A percentile compares a stretch with the other conserved stretches of the same genome.
Evolutionary conservation across 2,888 invertebrate species (phyloP).

Genomic region (Drosophila nr. perissopoda): DNA sequence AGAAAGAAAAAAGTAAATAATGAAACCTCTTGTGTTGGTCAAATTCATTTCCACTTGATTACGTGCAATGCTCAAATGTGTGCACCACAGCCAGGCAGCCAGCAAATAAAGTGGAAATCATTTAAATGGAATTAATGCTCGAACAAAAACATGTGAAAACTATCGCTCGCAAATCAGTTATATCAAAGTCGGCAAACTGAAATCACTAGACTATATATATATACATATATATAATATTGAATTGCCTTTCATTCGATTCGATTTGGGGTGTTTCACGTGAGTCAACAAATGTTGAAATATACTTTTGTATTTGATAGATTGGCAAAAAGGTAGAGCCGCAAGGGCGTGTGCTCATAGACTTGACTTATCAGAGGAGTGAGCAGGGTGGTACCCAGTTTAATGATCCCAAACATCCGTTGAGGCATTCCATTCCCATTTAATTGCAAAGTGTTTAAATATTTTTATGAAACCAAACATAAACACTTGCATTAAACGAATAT

Average conservation of each 20-base stretch:
- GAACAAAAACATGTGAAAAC: constrained; percentile 78
- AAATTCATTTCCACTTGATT: constrained; percentile 82
- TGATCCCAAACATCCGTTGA: constrained; percentile 38
- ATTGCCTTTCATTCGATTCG: constrained; percentile 11
- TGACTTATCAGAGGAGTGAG: constrained; percentile 37
- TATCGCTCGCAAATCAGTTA: constrained; percentile 58
- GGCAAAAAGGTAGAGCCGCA: constrained; percentile 68
- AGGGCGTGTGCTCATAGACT: constrained; percentile 45
- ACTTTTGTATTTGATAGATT: constrained; percentile 29
- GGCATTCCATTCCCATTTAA: neutral
- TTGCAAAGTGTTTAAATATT: constrained; percentile 10
- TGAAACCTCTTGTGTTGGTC: constrained; percentile 80
- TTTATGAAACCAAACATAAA: neutral
- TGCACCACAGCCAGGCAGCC: constrained; percentile 23
- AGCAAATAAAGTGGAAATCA: constrained; percentile 72
- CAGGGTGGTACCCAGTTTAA: constrained; percentile 23
- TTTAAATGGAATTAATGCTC: constrained; percentile 80
- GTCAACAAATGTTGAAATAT: constrained; percentile 56
- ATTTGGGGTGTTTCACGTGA: constrained; percentile 36
- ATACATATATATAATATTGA: neutral
- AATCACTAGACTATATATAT: constrained; percentile 16
- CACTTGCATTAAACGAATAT: no score
- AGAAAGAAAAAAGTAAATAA: constrained; percentile 12
- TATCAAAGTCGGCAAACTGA: constrained; percentile 37
- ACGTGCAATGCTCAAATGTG: constrained; percentile 63